phyloP scores from a whole-genome alignment of 2,113 vertebrate species.

The Crotalus tigris region DNA sequence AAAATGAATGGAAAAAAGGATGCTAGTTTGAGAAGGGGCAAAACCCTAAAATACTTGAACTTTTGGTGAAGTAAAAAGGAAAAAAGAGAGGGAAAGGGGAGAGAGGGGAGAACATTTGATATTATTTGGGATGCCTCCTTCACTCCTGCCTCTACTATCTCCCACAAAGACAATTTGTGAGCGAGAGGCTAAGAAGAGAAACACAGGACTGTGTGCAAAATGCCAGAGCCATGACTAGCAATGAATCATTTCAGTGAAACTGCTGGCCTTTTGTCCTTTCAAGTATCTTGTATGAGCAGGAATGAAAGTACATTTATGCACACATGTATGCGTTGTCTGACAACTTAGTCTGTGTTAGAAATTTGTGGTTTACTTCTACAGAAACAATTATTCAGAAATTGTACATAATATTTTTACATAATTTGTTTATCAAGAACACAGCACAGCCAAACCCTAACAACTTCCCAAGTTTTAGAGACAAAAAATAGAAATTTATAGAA shows the following conservation, averaged over 20 bases:
- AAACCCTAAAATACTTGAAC: background rate
- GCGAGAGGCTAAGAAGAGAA: background rate
- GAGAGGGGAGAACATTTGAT: background rate
- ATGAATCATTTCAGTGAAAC: background rate
- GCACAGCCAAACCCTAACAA: slow-evolving; percentile 64
- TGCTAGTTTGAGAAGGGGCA: background rate
- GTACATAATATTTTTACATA: slow-evolving; percentile 77
- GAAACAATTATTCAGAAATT: slow-evolving; percentile 71
- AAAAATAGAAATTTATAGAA: slow-evolving; percentile 26
- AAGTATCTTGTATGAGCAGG: slow-evolving; percentile 62
- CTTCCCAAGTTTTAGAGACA: slow-evolving; percentile 38
- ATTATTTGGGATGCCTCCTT: background rate
- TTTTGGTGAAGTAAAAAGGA: background rate
- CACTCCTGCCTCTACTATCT: background rate
- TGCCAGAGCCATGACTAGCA: background rate
- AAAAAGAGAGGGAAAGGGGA: background rate
- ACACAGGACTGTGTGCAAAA: background rate
- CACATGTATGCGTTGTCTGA: slow-evolving; percentile 47
- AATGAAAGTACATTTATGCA: slow-evolving; percentile 51
- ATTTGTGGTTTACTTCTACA: slow-evolving; percentile 56
- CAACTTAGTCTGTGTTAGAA: slow-evolving; percentile 63
- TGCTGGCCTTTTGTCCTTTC: slow-evolving; percentile 14
- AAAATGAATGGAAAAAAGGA: background rate
- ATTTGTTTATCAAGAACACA: slow-evolving; percentile 64
- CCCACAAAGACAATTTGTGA: background rate